These are phyloP conservation scores for Myotis yumanensis DNA, from an alignment of 2,113 vertebrate genomes.

Conservation along the genomic window DNA sequence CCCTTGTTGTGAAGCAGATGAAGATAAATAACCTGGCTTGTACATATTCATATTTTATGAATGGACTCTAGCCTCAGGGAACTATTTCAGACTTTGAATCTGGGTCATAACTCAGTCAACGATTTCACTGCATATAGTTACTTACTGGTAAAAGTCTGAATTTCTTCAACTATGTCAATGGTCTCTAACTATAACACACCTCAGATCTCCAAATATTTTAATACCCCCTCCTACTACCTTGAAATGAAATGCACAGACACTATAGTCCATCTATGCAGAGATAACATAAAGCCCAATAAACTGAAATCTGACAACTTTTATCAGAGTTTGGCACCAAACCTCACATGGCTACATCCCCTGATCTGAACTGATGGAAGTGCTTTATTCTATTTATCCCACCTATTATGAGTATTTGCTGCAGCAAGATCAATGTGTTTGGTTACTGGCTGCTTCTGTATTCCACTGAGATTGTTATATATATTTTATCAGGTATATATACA, in stretches of 20 bases:
- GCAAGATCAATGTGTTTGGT: background rate
- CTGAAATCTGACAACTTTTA: background rate
- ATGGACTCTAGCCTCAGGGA: slow-evolving; percentile 22
- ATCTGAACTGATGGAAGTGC: background rate
- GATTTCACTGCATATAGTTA: background rate
- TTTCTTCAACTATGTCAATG: background rate
- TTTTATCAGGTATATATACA: background rate
- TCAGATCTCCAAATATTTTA: background rate
- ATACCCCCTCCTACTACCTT: background rate
- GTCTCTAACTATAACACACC: background rate
- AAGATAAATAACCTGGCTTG: slow-evolving; percentile 4
- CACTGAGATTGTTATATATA: background rate
- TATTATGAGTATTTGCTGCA: background rate
- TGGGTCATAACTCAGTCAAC: slow-evolving; percentile 9
- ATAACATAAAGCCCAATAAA: background rate
- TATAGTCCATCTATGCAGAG: background rate
- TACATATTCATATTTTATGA: slow-evolving; percentile 59
- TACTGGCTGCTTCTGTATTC: background rate
- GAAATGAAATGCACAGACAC: background rate
- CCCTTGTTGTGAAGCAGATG: background rate
- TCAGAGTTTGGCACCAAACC: background rate
- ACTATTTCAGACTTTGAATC: background rate
- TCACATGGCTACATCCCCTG: background rate
- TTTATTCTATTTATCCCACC: background rate
- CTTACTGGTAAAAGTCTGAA: slow-evolving; percentile 23